These are phyloP conservation scores for Ptychochromis oligacanthus DNA, from an alignment of 2,113 vertebrate genomes.

Conservation along the genomic window DNA sequence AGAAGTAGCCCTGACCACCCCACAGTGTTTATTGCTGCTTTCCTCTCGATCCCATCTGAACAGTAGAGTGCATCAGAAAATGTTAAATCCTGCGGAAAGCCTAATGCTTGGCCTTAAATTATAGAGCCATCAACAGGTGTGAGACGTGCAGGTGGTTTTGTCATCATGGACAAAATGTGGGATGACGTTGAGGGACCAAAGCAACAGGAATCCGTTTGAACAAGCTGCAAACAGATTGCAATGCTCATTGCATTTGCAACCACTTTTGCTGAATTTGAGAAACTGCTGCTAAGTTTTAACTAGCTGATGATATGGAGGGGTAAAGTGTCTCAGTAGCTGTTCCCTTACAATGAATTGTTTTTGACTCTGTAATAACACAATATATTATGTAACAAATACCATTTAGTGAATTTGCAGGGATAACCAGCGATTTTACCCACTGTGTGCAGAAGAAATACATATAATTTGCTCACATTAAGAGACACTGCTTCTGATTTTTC, in stretches of 20 bases:
- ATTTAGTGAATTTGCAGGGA: background rate
- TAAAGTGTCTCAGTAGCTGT: background rate
- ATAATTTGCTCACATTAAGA: background rate
- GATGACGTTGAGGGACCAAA: background rate
- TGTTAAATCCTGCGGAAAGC: slow-evolving; percentile 36
- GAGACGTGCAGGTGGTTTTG: slow-evolving; percentile 66
- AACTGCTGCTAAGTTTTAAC: background rate
- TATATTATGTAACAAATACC: background rate
- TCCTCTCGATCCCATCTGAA: slow-evolving; percentile 41
- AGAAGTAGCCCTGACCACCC: slow-evolving; percentile 47
- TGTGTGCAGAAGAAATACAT: background rate
- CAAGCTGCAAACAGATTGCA: background rate
- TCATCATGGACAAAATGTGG: slow-evolving; percentile 43
- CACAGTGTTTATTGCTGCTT: slow-evolving; percentile 45
- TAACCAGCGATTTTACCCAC: slow-evolving; percentile 21
- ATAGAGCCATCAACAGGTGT: slow-evolving; percentile 63
- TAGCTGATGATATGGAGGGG: background rate
- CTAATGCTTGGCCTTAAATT: slow-evolving; percentile 49
- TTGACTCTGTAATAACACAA: background rate
- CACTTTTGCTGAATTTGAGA: background rate
- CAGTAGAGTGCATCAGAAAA: slow-evolving; percentile 36
- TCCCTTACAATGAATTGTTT: background rate
- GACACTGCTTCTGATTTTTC: background rate
- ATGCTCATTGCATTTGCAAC: background rate
- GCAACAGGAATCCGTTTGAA: background rate